Evolutionary conservation across 1,140 invertebrate species (phyloP).

Genomic region (Yoshiicerus persimilis): DNA sequence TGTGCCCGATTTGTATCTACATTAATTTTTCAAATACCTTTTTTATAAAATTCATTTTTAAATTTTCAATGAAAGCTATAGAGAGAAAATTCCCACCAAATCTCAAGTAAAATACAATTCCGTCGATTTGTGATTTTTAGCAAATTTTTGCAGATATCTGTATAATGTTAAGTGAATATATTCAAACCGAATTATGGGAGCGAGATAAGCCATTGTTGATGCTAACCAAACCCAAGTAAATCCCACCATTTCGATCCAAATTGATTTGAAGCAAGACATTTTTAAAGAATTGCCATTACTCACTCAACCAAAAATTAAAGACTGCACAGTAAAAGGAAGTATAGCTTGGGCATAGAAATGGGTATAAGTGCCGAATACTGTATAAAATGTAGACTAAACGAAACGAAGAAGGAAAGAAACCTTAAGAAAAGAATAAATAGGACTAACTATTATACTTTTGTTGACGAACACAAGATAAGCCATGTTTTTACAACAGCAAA

Average conservation of each 20-base stretch:
- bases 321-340: not conserved
- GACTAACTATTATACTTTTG: not conserved
- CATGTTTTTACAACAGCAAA: slow-evolving; percentile 5
- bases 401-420: not conserved
- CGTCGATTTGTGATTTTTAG: too few species aligned
- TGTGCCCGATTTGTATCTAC: too few species aligned
- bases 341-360: too few species aligned
- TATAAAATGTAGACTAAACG: not conserved
- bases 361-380: not conserved
- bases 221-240: not conserved
- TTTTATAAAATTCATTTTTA: too few species aligned
- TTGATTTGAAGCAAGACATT: not conserved
- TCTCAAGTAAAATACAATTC: too few species aligned
- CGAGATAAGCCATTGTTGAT: not conserved
- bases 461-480: slow-evolving; percentile 7
- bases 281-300: not conserved
- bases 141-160: too few species aligned
- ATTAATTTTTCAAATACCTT: too few species aligned
- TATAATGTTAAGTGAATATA: not conserved
- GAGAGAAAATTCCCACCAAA: too few species aligned
- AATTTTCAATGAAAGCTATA: too few species aligned
- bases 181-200: not conserved
- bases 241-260: not conserved
- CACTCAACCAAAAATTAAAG: not conserved
- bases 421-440: not conserved